Evolutionary conservation across 1,140 invertebrate species (phyloP).

Genomic region (Monochamus saltuarius): DNA sequence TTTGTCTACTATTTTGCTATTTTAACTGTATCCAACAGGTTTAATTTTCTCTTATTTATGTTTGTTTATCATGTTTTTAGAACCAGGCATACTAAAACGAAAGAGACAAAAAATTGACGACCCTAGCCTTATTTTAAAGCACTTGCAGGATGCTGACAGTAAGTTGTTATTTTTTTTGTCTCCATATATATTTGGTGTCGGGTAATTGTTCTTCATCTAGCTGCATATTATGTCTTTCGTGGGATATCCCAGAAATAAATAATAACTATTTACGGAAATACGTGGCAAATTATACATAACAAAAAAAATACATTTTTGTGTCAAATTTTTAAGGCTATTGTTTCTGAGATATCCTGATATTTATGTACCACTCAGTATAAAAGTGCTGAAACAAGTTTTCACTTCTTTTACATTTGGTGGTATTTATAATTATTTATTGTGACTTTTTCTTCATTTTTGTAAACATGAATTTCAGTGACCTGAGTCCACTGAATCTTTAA

Average conservation of each 20-base stretch:
- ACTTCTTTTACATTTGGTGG: too few relatives aligned
- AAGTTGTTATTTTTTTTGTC: constrained; percentile 53
- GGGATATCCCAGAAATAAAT: not conserved
- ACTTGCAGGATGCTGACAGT: constrained; percentile 59
- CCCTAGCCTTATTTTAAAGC: constrained; percentile 56
- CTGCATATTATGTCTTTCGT: not conserved
- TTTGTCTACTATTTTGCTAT: constrained; percentile 12
- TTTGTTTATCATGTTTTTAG: constrained; percentile 49
- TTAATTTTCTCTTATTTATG: constrained; percentile 45
- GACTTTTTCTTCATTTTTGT: too few relatives aligned
- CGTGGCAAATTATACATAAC: not conserved
- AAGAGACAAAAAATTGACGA: constrained; percentile 63
- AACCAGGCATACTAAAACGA: constrained; percentile 57
- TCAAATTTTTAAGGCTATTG: not conserved
- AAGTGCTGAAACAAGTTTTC: too few relatives aligned
- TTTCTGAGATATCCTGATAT: not conserved
- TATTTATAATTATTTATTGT: too few relatives aligned
- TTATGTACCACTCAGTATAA: not conserved
- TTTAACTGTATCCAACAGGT: not conserved
- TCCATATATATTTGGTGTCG: constrained; percentile 37
- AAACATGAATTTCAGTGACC: too few relatives aligned
- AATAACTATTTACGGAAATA: not conserved
- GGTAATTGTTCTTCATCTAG: constrained; percentile 12
- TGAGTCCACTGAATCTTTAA: too few relatives aligned
- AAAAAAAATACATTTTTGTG: not conserved